Percentiles rank a stretch among this genome's conserved stretches.
phyloP scores from a whole-genome alignment of 1,140 invertebrate species.

The Zaprionus africanus region DNA sequence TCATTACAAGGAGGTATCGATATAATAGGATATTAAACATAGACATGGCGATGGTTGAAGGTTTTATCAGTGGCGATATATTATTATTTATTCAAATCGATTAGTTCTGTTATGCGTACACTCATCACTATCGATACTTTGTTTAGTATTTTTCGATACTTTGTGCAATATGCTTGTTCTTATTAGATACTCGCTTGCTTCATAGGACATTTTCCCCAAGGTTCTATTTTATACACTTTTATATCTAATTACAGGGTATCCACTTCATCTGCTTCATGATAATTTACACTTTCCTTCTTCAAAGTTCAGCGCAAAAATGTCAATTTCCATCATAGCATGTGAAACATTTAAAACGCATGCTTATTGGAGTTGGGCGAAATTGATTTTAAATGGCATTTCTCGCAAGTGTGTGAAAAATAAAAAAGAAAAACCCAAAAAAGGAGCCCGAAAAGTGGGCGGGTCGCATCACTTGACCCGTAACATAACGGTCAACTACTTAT shows the following conservation, averaged over 20 bases:
- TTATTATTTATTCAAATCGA: too few relatives aligned
- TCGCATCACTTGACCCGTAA: slow-evolving; percentile 3
- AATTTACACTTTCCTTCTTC: too few relatives aligned
- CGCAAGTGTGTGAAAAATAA: slow-evolving; percentile 25
- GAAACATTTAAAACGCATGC: not conserved
- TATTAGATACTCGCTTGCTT: too few relatives aligned
- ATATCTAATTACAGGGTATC: not conserved
- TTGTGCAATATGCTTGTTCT: too few relatives aligned
- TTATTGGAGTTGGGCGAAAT: not conserved
- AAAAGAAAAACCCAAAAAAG: slow-evolving; percentile 1
- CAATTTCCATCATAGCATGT: not conserved
- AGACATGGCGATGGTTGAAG: too few relatives aligned
- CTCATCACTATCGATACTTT: too few relatives aligned
- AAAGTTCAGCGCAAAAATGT: not conserved
- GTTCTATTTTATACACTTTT: too few relatives aligned
- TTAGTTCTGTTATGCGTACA: too few relatives aligned
- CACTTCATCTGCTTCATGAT: not conserved
- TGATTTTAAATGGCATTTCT: slow-evolving; percentile 13
- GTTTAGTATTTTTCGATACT: too few relatives aligned
- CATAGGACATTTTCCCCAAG: too few relatives aligned
- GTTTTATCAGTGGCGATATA: too few relatives aligned
- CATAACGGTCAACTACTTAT: slow-evolving; percentile 34
- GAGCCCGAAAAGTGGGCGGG: not conserved
- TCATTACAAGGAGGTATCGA: not conserved
- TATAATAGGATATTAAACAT: not conserved